These are phyloP conservation scores for Venustoraphidia nigricollis DNA, from an alignment of 2,888 invertebrate species.

Conservation along the genomic window DNA sequence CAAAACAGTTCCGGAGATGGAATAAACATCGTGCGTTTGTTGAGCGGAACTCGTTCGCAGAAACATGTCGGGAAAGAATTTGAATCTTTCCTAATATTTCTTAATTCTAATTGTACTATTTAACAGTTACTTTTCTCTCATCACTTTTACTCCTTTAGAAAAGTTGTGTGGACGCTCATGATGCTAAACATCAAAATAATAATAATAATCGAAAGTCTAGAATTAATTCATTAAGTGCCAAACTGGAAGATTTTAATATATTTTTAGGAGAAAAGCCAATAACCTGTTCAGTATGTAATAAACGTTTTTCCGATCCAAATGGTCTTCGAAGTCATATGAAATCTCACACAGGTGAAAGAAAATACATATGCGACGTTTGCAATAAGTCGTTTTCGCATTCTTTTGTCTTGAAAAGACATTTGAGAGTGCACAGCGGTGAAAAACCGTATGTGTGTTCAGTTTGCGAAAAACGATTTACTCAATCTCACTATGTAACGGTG, in stretches of 20 bases:
- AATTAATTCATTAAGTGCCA: background rate
- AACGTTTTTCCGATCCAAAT: slow-evolving; percentile 21
- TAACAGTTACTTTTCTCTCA: too few species aligned
- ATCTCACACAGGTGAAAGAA: slow-evolving; percentile 21
- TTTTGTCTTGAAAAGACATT: slow-evolving; percentile 21
- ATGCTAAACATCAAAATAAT: background rate
- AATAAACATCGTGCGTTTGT: too few species aligned
- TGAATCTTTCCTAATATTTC: too few species aligned
- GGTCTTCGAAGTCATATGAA: slow-evolving; percentile 21
- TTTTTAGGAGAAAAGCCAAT: slow-evolving; percentile 19
- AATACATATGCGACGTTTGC: slow-evolving; percentile 19
- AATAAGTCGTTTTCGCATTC: slow-evolving; percentile 21
- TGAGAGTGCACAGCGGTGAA: slow-evolving; percentile 20
- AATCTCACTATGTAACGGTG: slow-evolving; percentile 21
- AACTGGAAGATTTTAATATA: background rate
- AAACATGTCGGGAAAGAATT: too few species aligned
- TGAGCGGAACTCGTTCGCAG: too few species aligned
- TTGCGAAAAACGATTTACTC: slow-evolving; percentile 21
- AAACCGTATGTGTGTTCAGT: slow-evolving; percentile 19
- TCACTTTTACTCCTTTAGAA: too few species aligned
- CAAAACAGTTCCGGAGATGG: too few species aligned
- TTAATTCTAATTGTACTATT: too few species aligned
- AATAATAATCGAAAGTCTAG: background rate
- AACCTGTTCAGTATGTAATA: slow-evolving; percentile 18
- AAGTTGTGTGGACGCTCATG: too few species aligned